phyloP scores from a whole-genome alignment of 2,888 invertebrate genomes.

The Pilophorus perplexus region DNA sequence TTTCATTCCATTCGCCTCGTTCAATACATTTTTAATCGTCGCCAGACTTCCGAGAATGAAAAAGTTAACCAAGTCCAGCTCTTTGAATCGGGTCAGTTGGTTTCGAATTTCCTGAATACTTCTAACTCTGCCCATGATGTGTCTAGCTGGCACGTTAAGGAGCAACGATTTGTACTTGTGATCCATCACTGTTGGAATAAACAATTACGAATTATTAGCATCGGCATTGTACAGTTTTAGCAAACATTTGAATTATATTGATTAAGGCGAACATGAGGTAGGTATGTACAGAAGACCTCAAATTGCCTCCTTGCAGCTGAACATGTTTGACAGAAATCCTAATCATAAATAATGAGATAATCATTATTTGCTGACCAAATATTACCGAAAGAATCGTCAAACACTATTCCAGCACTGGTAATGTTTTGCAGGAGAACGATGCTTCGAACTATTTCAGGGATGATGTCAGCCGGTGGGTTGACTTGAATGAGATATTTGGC shows the following conservation, averaged over 20 bases:
- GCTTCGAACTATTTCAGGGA: conserved; percentile 78
- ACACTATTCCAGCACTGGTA: conserved; percentile 87
- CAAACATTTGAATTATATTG: too few species aligned
- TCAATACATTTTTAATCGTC: conserved; percentile 55
- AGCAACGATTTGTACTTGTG: conserved; percentile 89
- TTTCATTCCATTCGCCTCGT: conserved; percentile 58
- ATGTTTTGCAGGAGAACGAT: conserved; percentile 81
- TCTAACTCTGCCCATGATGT: conserved; percentile 72
- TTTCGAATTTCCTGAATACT: conserved; percentile 61
- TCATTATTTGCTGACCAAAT: not conserved
- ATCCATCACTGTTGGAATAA: conserved; percentile 69
- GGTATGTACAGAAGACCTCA: too few species aligned
- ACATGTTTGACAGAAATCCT: too few species aligned
- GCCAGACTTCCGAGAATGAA: conserved; percentile 75
- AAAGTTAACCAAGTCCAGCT: conserved; percentile 84
- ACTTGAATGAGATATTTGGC: conserved; percentile 76
- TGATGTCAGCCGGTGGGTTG: conserved; percentile 79
- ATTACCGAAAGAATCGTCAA: conserved; percentile 79
- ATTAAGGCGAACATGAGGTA: too few species aligned
- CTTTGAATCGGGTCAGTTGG: conserved; percentile 70
- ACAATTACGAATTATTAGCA: not conserved
- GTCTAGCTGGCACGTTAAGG: conserved; percentile 85
- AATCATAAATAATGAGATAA: too few species aligned
- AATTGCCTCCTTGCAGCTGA: too few species aligned
- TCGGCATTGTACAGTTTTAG: not conserved